Evolutionary conservation across 2,888 invertebrate genomes (phyloP).

Genomic region (Drosophila trichaetosa): DNA sequence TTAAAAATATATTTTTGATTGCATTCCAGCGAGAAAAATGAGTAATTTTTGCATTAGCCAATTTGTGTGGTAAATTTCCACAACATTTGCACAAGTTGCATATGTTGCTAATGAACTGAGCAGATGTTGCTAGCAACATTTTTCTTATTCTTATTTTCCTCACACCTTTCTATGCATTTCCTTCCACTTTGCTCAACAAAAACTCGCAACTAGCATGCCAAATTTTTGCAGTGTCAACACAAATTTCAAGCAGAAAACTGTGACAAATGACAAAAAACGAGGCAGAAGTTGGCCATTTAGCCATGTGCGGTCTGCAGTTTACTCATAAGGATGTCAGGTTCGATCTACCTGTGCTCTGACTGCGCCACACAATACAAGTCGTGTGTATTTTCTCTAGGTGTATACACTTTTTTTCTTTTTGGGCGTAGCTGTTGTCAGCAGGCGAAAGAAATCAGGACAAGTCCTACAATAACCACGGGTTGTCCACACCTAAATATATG

Average conservation of each 20-base stretch:
- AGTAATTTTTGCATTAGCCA: background rate
- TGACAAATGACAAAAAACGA: constrained; percentile 7
- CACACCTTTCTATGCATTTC: background rate
- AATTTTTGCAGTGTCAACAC: constrained; percentile 76
- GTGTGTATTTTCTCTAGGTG: constrained; percentile 25
- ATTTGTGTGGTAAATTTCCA: background rate
- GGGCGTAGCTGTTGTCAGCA: constrained; percentile 76
- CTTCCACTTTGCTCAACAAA: background rate
- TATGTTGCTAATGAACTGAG: background rate
- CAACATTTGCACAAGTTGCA: background rate
- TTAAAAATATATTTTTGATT: background rate
- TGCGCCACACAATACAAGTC: constrained; percentile 25
- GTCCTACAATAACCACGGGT: constrained; percentile 65
- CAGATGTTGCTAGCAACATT: background rate
- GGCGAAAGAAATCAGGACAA: constrained; percentile 46
- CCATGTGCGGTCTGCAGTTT: constrained; percentile 65
- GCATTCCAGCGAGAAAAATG: too few species aligned
- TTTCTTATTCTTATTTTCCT: background rate
- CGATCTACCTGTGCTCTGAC: constrained; percentile 51
- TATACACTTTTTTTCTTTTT: constrained; percentile 20
- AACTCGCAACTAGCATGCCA: constrained; percentile 25
- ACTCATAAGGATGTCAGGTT: constrained; percentile 15
- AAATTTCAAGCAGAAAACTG: constrained; percentile 64
- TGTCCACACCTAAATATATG: constrained; percentile 71
- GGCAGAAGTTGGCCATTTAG: constrained; percentile 26